Evolutionary conservation across 1,140 invertebrate genomes (phyloP).

Genomic region (Drosophila aff.): DNA sequence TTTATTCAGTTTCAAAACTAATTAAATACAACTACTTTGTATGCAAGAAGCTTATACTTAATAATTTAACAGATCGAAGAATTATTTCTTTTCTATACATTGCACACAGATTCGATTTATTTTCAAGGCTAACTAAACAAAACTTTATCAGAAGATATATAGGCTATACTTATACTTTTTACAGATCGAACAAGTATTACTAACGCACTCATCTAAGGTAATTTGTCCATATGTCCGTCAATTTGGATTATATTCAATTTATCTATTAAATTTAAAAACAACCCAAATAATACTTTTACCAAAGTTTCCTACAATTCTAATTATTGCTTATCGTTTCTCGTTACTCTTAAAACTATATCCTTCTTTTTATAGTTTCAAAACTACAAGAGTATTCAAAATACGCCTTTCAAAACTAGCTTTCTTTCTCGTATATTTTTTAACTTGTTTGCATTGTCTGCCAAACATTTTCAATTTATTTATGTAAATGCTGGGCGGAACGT

Average conservation of each 20-base stretch:
- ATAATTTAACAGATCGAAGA: background rate
- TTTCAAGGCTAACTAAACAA: too few relatives aligned
- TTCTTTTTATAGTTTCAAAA: background rate
- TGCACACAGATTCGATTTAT: background rate
- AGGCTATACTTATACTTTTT: too few relatives aligned
- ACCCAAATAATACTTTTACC: background rate
- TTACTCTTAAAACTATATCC: background rate
- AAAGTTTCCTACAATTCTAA: background rate
- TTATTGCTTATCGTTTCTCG: background rate
- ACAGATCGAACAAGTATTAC: too few relatives aligned
- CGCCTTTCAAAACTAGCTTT: too few relatives aligned
- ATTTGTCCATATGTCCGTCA: background rate
- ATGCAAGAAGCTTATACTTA: background rate
- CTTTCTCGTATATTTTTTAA: constrained; percentile 3
- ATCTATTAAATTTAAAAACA: background rate
- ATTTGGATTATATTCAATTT: background rate
- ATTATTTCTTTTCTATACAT: background rate
- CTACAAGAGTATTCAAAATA: background rate
- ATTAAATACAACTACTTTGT: background rate
- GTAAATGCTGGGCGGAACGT: constrained; percentile 29
- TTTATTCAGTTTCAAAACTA: too few relatives aligned
- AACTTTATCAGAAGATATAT: too few relatives aligned
- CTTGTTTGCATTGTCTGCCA: constrained; percentile 37
- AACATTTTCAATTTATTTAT: constrained; percentile 34
- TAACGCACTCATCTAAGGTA: background rate